These are phyloP conservation scores for Drosophila repleta DNA, from an alignment of 1,140 invertebrate genomes.

Conservation along the genomic window DNA sequence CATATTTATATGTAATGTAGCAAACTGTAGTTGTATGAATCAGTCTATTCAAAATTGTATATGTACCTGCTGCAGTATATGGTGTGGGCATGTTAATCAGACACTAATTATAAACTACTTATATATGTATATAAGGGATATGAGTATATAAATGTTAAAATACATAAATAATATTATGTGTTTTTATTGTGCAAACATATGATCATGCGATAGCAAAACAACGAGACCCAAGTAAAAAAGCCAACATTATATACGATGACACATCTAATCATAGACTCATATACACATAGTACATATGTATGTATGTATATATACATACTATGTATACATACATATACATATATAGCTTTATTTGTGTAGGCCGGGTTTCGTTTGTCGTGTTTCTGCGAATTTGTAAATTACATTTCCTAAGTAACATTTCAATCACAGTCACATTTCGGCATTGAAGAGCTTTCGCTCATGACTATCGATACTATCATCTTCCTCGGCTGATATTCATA, in stretches of 20 bases:
- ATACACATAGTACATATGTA: not conserved
- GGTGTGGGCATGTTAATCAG: no score
- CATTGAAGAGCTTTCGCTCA: no score
- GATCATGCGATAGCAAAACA: not conserved
- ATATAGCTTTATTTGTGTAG: no score
- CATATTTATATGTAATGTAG: not conserved
- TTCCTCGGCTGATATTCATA: no score
- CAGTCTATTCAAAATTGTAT: no score
- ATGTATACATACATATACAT: not conserved
- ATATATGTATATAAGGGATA: not conserved
- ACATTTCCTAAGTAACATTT: no score
- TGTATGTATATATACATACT: not conserved
- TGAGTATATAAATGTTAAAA: not conserved
- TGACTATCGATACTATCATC: no score
- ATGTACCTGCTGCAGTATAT: no score
- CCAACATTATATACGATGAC: not conserved
- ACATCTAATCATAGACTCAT: not conserved
- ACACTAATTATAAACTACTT: slow-evolving; percentile 4
- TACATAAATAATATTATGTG: not conserved
- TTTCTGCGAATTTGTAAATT: no score
- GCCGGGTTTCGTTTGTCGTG: no score
- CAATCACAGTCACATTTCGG: no score
- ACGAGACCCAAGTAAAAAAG: not conserved
- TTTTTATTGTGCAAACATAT: not conserved
- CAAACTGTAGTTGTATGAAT: no score